Conservation (phyloP, 2,888 invertebrate genomes). For the Craniophora ligustri region DNA sequence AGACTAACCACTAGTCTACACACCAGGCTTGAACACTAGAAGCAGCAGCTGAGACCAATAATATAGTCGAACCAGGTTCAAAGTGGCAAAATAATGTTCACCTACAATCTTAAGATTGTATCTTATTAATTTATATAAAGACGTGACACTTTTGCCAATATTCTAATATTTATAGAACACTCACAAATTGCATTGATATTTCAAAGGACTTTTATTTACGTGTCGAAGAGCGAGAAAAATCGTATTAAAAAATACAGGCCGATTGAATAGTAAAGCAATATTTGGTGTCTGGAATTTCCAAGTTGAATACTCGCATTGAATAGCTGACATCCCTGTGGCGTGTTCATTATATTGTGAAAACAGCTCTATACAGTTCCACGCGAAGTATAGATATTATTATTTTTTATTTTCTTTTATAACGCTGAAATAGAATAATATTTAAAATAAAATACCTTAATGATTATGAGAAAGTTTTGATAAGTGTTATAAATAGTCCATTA, state of each 20-base stretch:
- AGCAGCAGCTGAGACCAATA: too few species aligned
- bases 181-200: conserved; percentile 10
- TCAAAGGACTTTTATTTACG: conserved; percentile 1
- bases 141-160: background rate
- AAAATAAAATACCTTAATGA: too few species aligned
- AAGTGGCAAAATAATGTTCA: background rate
- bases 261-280: conserved; percentile 14
- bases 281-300: conserved; percentile 11
- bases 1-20: too few species aligned
- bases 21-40: too few species aligned
- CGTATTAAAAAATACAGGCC: background rate
- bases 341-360: conserved; percentile 43
- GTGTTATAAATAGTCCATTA: too few species aligned
- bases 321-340: conserved; percentile 33
- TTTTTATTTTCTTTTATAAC: conserved; percentile 3
- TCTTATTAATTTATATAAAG: too few species aligned
- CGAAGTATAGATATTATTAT: conserved; percentile 6
- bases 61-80: background rate
- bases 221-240: conserved; percentile 1
- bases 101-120: background rate
- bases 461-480: too few species aligned
- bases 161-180: background rate
- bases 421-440: conserved; percentile 1
- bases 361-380: conserved; percentile 19
- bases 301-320: conserved; percentile 21